Percentiles rank a stretch among this genome's conserved stretches.
These are phyloP conservation scores for Cephus sareptanus DNA, from an alignment of 2,888 invertebrate species.

Conservation along the genomic window DNA sequence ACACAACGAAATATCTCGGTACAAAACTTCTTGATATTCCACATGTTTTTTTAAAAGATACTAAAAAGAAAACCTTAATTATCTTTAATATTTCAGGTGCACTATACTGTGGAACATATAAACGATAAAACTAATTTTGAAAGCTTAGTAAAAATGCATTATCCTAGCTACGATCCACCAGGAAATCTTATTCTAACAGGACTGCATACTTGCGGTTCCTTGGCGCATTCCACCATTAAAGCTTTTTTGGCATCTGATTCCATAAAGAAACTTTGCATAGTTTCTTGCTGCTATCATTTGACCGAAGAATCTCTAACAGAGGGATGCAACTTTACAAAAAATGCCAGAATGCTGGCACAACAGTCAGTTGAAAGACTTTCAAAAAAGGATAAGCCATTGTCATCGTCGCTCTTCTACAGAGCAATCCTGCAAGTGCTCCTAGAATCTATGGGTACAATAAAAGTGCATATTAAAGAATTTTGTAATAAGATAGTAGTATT, in stretches of 20 bases:
- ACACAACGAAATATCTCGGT: conserved; percentile 15
- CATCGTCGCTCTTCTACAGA: conserved; percentile 78
- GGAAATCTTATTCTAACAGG: conserved; percentile 69
- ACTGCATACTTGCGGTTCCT: conserved; percentile 90
- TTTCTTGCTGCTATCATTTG: conserved; percentile 93
- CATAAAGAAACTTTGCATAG: conserved; percentile 77
- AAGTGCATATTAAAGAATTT: conserved; percentile 6
- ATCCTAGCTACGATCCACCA: conserved; percentile 36
- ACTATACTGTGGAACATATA: conserved; percentile 48
- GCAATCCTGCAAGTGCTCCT: conserved; percentile 77
- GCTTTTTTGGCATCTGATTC: conserved; percentile 72
- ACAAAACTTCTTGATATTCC: background rate
- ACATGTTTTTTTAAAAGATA: background rate
- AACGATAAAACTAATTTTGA: conserved; percentile 51
- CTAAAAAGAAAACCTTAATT: conserved; percentile 12
- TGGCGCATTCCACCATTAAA: conserved; percentile 79
- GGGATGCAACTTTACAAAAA: conserved; percentile 61
- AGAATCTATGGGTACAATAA: conserved; percentile 46
- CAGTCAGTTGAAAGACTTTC: conserved; percentile 83
- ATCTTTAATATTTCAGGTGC: conserved; percentile 51
- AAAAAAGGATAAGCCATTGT: conserved; percentile 70
- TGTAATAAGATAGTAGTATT: conserved; percentile 40
- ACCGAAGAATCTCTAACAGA: conserved; percentile 68
- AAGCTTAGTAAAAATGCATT: conserved; percentile 42
- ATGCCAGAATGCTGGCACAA: conserved; percentile 87